Evolutionary conservation across 2,888 invertebrate genomes (phyloP), one percentile per base, ranked within the genome.

Genomic region (Brachycybe producta): DNA sequence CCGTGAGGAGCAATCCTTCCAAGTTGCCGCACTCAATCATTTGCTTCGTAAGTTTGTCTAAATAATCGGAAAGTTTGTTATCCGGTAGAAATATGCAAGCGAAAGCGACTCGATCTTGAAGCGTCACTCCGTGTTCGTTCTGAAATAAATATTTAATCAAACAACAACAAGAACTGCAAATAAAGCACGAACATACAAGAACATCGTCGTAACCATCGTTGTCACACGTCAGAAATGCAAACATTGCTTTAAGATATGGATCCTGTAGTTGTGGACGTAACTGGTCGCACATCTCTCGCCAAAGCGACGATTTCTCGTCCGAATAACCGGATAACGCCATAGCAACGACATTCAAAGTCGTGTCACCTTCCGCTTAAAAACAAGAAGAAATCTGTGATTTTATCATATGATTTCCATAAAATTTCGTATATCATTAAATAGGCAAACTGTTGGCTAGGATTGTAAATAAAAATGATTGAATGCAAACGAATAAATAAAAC

Each of bases 61-160:
- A 73, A 70, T 82, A 92, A 38, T 85, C 84, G 52, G 76, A 71
- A 55, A 94, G 72, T 68, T 63, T 62, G 17, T 70, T 70, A 69
- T 94, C 92, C 1, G 85, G 77, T 24, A 91, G 72, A 71, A 81
- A 91, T 62, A 80, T 79, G 62, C 86, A 82, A 19, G 90, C 88
- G 70, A 91, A 88, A n/a, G 88, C 90, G 46, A 91, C 80, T 60
- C 86, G 75, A 70, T 91, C 91, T 57, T 83, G 82, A 7, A 94
- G 78, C 0, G 83, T 79, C 70, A 94, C 80, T 40, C 80, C 84
- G 36, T 75, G 77, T 67, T 92, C 91, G 62, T 79, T 79, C 83
- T 88, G 65, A 44, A 70, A 56, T 40, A 45, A 67, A 51, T n/a
- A n/a, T n/a, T n/a, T n/a, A n/a, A n/a, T n/a, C n/a, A n/a, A n/a